Conservation (phyloP, 2,113 vertebrate genomes). For the Astur gentilis region DNA sequence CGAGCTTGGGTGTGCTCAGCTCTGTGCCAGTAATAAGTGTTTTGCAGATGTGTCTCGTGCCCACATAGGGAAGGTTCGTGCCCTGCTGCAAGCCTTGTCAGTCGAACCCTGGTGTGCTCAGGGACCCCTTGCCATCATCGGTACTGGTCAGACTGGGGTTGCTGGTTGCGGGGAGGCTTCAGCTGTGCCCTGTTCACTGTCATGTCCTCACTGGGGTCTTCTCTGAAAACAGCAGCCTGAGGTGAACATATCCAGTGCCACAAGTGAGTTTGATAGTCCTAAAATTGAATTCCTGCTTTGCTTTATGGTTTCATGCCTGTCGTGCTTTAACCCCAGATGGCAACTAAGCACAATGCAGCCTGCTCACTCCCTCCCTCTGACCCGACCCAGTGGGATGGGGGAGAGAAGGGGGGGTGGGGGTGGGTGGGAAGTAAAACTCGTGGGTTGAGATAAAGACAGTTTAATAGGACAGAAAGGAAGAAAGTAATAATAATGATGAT, state of each 20-base stretch:
- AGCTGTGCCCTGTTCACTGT: neutral
- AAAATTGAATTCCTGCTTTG: conserved; percentile 37
- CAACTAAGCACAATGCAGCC: too few relatives aligned
- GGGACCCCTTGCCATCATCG: accelerated
- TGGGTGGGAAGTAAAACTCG: too few relatives aligned
- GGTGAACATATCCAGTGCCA: neutral
- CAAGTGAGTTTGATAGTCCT: conserved; percentile 26
- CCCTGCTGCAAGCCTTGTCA: neutral
- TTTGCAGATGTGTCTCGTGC: neutral
- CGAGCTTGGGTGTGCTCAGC: neutral
- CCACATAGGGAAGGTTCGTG: neutral
- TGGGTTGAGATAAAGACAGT: too few relatives aligned
- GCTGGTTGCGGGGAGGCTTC: neutral
- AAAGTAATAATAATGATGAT: too few relatives aligned
- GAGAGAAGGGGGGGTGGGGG: too few relatives aligned
- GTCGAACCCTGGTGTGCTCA: neutral
- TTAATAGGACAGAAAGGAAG: too few relatives aligned
- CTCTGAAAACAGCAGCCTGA: neutral
- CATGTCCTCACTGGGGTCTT: neutral
- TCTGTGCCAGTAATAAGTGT: neutral
- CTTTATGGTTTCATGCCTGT: neutral
- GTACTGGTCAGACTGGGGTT: neutral
- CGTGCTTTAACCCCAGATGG: too few relatives aligned
- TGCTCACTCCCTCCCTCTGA: too few relatives aligned
- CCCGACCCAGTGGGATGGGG: too few relatives aligned